phyloP scores from a whole-genome alignment of 2,888 invertebrate species.

The Chydorus sphaericus region DNA sequence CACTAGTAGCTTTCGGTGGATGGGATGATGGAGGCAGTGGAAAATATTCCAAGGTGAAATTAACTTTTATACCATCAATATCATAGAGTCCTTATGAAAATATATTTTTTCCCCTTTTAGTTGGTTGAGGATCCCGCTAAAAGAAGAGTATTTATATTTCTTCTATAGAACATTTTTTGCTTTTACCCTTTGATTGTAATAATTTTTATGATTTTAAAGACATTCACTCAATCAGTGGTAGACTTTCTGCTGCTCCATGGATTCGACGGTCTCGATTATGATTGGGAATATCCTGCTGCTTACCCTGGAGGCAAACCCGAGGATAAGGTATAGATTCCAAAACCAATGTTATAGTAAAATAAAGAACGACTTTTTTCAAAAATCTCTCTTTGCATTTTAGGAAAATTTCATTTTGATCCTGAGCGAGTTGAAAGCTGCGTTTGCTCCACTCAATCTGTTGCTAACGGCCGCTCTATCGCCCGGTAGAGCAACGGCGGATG shows the following conservation, averaged over 20 bases:
- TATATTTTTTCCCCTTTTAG: too few species aligned
- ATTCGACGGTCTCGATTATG: conserved; percentile 56
- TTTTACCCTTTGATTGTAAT: too few species aligned
- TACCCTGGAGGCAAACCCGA: conserved; percentile 20
- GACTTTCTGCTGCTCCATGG: conserved; percentile 38
- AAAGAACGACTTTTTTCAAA: conserved; percentile 22
- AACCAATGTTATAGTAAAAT: too few species aligned
- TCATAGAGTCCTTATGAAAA: too few species aligned
- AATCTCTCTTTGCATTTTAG: too few species aligned
- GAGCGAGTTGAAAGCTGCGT: conserved; percentile 39
- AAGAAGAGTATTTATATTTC: too few species aligned
- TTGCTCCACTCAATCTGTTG: conserved; percentile 36
- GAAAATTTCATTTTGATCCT: conserved; percentile 38
- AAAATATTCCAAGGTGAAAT: conserved; percentile 42
- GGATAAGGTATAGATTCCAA: conserved; percentile 20
- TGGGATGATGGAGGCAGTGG: conserved; percentile 41
- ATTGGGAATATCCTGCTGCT: conserved; percentile 37
- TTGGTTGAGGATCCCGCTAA: too few species aligned
- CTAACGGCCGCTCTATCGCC: conserved; percentile 46
- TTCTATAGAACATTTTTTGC: neutral
- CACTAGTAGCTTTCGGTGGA: conserved; percentile 29
- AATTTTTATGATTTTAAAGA: too few species aligned
- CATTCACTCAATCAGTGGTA: conserved; percentile 42
- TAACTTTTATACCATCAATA: too few species aligned
- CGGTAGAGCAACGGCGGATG: conserved; percentile 27